These are phyloP conservation scores for Procambarus clarkii DNA, from an alignment of 1,140 invertebrate genomes.

Conservation along the genomic window DNA sequence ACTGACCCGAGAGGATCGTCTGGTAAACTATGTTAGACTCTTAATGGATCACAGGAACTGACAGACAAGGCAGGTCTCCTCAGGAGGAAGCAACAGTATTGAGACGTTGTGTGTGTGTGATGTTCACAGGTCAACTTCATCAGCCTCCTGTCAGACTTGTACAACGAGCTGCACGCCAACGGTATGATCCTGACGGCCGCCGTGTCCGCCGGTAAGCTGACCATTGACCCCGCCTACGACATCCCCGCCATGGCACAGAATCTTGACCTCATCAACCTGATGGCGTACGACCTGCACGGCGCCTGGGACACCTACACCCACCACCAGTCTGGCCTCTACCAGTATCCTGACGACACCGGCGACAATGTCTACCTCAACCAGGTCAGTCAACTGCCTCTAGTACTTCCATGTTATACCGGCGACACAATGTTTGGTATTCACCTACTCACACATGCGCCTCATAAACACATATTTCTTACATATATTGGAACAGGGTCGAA, in stretches of 20 bases:
- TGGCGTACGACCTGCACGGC: slow-evolving; percentile 77
- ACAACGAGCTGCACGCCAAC: slow-evolving; percentile 15
- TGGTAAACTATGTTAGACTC: not conserved
- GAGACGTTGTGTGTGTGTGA: not conserved
- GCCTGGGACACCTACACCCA: slow-evolving; percentile 75
- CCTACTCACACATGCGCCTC: no score
- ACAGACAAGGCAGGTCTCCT: not conserved
- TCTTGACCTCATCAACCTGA: slow-evolving; percentile 77
- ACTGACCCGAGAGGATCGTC: no score
- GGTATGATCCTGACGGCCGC: slow-evolving; percentile 78
- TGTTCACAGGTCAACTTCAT: slow-evolving; percentile 33
- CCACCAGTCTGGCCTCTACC: slow-evolving; percentile 77
- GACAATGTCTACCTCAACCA: slow-evolving; percentile 77
- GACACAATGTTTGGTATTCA: not conserved
- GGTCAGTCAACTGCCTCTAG: slow-evolving; percentile 73
- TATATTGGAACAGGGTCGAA: not conserved
- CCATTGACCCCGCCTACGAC: slow-evolving; percentile 76
- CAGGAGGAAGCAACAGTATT: not conserved
- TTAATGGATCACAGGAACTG: not conserved
- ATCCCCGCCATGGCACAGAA: slow-evolving; percentile 75
- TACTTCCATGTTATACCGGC: not conserved
- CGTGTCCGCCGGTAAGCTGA: slow-evolving; percentile 78
- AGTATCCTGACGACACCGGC: slow-evolving; percentile 61
- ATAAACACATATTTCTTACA: not conserved
- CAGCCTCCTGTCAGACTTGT: slow-evolving; percentile 21